Percentiles rank a stretch among this genome's conserved stretches.
These are phyloP conservation scores for Lepisosteus osseus DNA, from an alignment of 2,113 vertebrate genomes.

Conservation along the genomic window DNA sequence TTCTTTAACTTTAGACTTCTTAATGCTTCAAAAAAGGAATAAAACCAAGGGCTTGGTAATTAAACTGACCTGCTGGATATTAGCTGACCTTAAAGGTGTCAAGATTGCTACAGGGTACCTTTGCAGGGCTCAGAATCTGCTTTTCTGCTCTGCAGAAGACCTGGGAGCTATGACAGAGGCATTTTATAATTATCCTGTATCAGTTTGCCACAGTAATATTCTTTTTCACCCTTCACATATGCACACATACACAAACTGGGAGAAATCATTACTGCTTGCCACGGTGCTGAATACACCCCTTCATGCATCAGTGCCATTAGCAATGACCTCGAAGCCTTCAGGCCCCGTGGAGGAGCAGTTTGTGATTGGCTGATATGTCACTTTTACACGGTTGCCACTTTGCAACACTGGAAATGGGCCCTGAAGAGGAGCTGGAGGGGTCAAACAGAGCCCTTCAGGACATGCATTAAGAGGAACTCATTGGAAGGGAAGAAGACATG, in stretches of 20 bases:
- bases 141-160: background rate
- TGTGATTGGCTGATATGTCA: too few relatives aligned
- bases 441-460: too few relatives aligned
- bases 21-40: background rate
- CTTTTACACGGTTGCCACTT: too few relatives aligned
- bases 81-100: conserved; percentile 3
- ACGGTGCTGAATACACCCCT: background rate
- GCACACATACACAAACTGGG: background rate
- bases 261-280: background rate
- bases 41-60: conserved; percentile 8
- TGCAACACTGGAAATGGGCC: too few relatives aligned
- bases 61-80: conserved; percentile 2
- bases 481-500: too few relatives aligned
- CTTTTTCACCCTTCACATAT: background rate
- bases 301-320: background rate
- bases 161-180: background rate
- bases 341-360: background rate
- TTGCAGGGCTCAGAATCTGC: background rate
- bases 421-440: too few relatives aligned
- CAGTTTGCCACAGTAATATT: background rate
- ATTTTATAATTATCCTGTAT: conserved; percentile 6
- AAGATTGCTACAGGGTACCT: background rate
- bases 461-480: too few relatives aligned
- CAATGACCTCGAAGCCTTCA: background rate
- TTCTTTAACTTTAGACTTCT: background rate